phyloP scores from a whole-genome alignment of 1,140 invertebrate species.

The Drosophila nasuta region DNA sequence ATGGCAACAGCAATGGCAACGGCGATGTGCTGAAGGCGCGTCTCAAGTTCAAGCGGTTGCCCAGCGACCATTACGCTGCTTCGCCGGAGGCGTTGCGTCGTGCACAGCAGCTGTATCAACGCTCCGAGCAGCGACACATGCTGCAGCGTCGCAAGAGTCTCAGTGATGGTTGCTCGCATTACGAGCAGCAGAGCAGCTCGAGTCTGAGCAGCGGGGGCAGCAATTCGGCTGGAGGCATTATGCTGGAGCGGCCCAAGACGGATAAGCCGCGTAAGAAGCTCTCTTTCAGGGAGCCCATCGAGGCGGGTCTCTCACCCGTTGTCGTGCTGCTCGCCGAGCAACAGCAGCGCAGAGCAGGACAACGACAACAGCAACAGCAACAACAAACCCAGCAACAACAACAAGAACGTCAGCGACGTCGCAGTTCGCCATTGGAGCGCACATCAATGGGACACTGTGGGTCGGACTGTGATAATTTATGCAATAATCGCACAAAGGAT shows the following conservation, averaged over 20 bases:
- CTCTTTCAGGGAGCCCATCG: constrained; percentile 92
- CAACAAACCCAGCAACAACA: constrained; percentile 49
- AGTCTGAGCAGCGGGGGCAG: constrained; percentile 67
- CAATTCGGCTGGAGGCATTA: constrained; percentile 42
- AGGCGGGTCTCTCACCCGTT: constrained; percentile 54
- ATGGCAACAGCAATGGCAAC: neutral
- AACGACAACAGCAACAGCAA: constrained; percentile 21
- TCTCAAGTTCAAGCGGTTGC: constrained; percentile 75
- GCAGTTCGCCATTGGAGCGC: constrained; percentile 73
- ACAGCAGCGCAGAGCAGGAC: constrained; percentile 56
- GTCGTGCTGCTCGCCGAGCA: constrained; percentile 25
- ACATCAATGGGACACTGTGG: neutral
- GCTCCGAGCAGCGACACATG: constrained; percentile 61
- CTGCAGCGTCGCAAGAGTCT: constrained; percentile 70
- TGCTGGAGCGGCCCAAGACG: constrained; percentile 78
- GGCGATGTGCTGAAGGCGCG: constrained; percentile 70
- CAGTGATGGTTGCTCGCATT: constrained; percentile 38
- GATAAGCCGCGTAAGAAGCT: constrained; percentile 93
- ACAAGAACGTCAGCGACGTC: constrained; percentile 60
- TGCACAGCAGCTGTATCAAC: constrained; percentile 62
- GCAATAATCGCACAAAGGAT: constrained; percentile 76
- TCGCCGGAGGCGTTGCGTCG: constrained; percentile 70
- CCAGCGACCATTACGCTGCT: constrained; percentile 55
- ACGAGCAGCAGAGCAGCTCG: constrained; percentile 66
- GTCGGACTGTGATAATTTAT: constrained; percentile 73